Conservation (phyloP, 2,797 vertebrate genomes). For the Scolopax rusticola region DNA sequence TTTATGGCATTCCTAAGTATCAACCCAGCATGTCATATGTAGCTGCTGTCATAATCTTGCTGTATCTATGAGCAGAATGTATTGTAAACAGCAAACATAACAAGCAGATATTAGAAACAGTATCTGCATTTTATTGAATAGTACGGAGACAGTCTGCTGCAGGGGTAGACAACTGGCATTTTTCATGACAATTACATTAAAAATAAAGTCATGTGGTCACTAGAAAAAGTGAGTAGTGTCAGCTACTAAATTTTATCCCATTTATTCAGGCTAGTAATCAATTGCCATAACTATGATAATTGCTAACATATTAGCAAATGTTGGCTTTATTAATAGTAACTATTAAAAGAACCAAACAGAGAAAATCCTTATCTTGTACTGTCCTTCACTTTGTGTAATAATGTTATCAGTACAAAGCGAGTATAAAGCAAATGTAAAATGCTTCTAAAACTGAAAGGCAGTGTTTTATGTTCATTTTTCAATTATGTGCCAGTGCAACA, state of each 20-base stretch:
- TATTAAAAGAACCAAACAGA: fast-evolving
- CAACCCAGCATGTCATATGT: background rate
- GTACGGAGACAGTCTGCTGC: background rate
- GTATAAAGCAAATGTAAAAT: background rate
- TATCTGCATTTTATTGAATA: background rate
- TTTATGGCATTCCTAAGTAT: background rate
- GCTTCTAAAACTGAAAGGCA: background rate
- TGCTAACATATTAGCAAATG: background rate
- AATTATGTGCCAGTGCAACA: background rate
- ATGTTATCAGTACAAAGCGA: background rate
- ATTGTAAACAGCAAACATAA: background rate
- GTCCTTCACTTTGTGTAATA: background rate
- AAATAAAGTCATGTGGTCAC: background rate
- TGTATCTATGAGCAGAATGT: background rate
- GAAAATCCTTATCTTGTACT: background rate
- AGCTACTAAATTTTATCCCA: background rate
- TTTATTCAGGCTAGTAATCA: background rate
- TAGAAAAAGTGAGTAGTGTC: background rate
- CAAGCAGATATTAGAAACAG: background rate
- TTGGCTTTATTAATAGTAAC: background rate
- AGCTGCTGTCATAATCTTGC: background rate
- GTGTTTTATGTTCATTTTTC: background rate
- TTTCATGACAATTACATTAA: background rate
- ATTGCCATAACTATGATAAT: background rate
- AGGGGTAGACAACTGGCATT: background rate